A percentile compares a stretch with the other conserved stretches of the same genome.
phyloP scores from a whole-genome alignment of 2,797 vertebrate genomes.

The Spinus pinus region DNA sequence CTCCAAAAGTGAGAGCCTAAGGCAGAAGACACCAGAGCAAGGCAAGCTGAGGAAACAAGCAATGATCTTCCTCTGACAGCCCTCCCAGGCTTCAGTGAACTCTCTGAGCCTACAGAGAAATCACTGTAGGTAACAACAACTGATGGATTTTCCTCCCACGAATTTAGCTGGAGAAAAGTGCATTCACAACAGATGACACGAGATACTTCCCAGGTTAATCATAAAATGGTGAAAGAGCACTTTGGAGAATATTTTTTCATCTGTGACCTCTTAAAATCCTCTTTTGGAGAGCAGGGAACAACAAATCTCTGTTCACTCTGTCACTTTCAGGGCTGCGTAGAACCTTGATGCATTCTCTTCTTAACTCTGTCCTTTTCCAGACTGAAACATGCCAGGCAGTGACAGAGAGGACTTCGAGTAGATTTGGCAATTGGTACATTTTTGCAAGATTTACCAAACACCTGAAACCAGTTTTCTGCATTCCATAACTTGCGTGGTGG shows the following conservation, averaged over 20 bases:
- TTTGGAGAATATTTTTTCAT: not conserved
- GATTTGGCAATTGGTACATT: not conserved
- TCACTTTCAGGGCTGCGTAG: not conserved
- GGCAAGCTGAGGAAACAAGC: not conserved
- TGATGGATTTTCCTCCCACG: accelerated
- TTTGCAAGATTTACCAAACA: not conserved
- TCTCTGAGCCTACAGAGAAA: not conserved
- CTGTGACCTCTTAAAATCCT: not conserved
- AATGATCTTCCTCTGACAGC: not conserved
- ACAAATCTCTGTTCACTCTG: not conserved
- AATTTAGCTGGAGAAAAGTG: not conserved
- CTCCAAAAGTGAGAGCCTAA: not conserved
- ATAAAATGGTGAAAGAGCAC: not conserved
- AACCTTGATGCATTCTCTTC: not conserved
- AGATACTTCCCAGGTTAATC: not conserved
- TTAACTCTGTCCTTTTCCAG: not conserved
- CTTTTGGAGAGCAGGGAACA: not conserved
- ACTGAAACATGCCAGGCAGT: not conserved
- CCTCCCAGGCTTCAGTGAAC: not conserved
- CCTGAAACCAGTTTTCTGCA: not conserved
- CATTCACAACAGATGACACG: not conserved
- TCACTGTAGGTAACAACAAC: not conserved
- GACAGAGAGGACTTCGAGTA: not conserved
- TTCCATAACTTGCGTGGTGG: not conserved
- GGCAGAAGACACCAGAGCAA: not conserved